Percentiles rank a stretch among this genome's conserved stretches.
Conservation (phyloP, 2,113 vertebrate species). For the Callocephalon fimbriatum region DNA sequence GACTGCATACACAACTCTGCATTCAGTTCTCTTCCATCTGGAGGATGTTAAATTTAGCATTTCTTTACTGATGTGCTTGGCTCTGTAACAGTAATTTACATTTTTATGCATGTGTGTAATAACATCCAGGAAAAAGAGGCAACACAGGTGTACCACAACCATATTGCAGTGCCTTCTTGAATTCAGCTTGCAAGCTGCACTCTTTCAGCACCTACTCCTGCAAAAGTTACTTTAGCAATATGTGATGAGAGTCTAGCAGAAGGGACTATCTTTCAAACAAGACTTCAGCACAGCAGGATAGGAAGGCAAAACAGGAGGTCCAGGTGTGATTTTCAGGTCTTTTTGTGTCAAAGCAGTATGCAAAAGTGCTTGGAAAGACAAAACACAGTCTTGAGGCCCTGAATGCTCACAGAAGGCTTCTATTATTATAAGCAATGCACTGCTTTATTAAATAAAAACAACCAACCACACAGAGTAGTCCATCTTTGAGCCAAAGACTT, state of each 20-base stretch:
- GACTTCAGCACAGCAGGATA: background rate
- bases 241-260: background rate
- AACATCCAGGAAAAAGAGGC: background rate
- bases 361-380: background rate
- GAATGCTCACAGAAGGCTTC: background rate
- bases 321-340: background rate
- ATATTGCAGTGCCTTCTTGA: background rate
- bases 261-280: background rate
- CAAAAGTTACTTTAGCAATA: background rate
- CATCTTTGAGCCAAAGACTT: background rate
- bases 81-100: background rate
- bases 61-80: background rate
- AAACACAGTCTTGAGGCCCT: background rate
- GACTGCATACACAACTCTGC: background rate
- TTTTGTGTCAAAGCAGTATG: background rate
- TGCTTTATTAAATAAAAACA: background rate
- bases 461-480: background rate
- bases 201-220: background rate
- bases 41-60: background rate
- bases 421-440: background rate
- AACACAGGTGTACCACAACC: background rate
- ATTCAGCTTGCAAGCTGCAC: background rate
- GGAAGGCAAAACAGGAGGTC: background rate
- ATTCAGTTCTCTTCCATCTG: background rate
- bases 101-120: background rate